phyloP scores from a whole-genome alignment of 1,140 invertebrate species.

The Meteorus sp. region DNA sequence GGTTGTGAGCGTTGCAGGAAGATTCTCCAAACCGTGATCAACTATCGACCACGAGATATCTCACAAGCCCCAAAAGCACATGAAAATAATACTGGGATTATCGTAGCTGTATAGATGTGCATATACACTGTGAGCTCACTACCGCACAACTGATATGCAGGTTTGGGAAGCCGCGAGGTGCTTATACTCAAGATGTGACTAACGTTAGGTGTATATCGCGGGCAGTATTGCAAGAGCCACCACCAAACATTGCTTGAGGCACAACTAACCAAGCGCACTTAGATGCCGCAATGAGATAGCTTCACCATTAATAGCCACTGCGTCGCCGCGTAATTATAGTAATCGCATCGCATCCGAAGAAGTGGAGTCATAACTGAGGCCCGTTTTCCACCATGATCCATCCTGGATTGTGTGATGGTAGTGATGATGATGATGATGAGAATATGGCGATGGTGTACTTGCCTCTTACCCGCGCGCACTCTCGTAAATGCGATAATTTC shows the following conservation, averaged over 20 bases:
- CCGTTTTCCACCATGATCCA: conserved; percentile 20
- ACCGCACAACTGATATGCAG: too few relatives aligned
- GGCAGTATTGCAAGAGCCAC: conserved; percentile 2
- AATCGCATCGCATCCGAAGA: conserved; percentile 37
- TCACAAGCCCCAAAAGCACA: conserved; percentile 5
- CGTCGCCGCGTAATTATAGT: conserved; percentile 48
- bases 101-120: too few relatives aligned
- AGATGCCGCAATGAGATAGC: conserved; percentile 47
- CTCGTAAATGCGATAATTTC: conserved; percentile 25
- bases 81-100: not conserved
- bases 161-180: conserved; percentile 1
- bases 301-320: conserved; percentile 43
- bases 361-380: conserved; percentile 41
- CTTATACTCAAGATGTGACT: not conserved
- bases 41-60: conserved; percentile 16
- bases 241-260: conserved; percentile 26
- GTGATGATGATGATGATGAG: too few relatives aligned
- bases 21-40: too few relatives aligned
- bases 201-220: too few relatives aligned
- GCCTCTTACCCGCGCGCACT: too few relatives aligned
- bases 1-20: too few relatives aligned
- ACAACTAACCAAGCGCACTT: conserved; percentile 37
- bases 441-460: too few relatives aligned
- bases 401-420: conserved; percentile 7
- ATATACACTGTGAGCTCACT: too few relatives aligned